phyloP scores from a whole-genome alignment of 37 sponge, comb jelly and placozoan species.

The Crambe crambe region DNA sequence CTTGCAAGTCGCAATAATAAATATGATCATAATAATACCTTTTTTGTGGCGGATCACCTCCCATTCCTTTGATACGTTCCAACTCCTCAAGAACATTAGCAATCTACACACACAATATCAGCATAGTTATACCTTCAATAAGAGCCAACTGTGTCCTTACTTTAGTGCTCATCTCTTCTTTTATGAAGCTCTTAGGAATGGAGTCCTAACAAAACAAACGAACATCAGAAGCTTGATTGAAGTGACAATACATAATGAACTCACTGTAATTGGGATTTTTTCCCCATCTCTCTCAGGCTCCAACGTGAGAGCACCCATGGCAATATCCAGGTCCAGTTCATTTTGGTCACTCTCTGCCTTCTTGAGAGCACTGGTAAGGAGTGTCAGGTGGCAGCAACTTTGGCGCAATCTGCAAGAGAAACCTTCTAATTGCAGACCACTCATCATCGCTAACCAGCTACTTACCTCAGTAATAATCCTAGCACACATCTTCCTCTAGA shows the following conservation, averaged over 20 bases:
- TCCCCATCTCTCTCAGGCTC: neutral
- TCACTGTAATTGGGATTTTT: no score
- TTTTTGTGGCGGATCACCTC: constrained; percentile 23
- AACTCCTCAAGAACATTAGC: neutral
- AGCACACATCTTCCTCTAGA: constrained; percentile 20
- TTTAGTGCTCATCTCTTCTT: constrained; percentile 27
- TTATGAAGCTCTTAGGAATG: constrained; percentile 12
- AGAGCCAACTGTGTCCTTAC: no score
- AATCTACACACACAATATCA: neutral
- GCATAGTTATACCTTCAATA: neutral
- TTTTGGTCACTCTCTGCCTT: constrained; percentile 17
- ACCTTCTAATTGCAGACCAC: no score
- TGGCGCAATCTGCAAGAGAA: constrained; percentile 51
- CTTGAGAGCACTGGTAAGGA: constrained; percentile 36
- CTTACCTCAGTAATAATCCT: constrained; percentile 38
- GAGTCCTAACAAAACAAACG: neutral
- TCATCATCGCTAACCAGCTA: no score
- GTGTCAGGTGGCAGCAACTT: constrained; percentile 60
- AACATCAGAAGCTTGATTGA: no score
- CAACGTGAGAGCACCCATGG: constrained; percentile 44
- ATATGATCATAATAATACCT: constrained; percentile 5
- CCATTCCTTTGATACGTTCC: neutral
- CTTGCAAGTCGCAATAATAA: neutral
- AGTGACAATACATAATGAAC: no score
- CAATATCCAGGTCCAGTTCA: constrained; percentile 30